These are phyloP conservation scores for Palythoa heliodiscus DNA, from an alignment of 92 coral and sea anemone species.

Conservation along the genomic window DNA sequence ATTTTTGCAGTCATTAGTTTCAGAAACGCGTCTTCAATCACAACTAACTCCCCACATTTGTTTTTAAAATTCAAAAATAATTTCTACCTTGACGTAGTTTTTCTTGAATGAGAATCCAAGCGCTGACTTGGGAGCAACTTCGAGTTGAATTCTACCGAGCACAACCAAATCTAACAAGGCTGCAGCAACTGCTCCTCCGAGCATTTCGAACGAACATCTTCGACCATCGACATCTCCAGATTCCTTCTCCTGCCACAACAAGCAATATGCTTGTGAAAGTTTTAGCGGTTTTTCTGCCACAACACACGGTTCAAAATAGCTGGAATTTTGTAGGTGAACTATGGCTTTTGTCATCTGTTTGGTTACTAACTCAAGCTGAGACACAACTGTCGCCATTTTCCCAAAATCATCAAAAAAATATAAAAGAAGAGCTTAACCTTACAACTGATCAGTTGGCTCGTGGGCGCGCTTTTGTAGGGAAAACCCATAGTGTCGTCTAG, in stretches of 20 bases:
- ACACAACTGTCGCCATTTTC: slow-evolving; percentile 21
- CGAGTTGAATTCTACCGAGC: slow-evolving; percentile 50
- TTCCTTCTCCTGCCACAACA: slow-evolving; percentile 57
- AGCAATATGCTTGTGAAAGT: slow-evolving; percentile 57
- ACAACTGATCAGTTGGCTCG: background rate
- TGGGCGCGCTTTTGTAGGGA: background rate
- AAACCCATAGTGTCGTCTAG: background rate
- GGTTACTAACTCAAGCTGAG: slow-evolving; percentile 32
- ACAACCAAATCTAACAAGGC: slow-evolving; percentile 53
- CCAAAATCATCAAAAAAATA: background rate
- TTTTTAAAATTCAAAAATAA: background rate
- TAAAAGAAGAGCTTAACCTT: background rate
- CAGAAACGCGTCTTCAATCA: background rate
- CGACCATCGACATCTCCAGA: slow-evolving; percentile 57
- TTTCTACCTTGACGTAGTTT: slow-evolving; percentile 51
- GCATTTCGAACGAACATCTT: slow-evolving; percentile 40
- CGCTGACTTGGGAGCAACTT: slow-evolving; percentile 55
- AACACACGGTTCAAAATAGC: slow-evolving; percentile 44
- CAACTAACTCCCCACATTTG: background rate
- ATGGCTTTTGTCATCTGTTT: slow-evolving; percentile 49
- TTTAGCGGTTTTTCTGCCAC: slow-evolving; percentile 36
- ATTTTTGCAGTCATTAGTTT: background rate
- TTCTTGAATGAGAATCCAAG: slow-evolving; percentile 50
- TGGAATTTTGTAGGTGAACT: slow-evolving; percentile 42
- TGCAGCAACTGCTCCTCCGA: slow-evolving; percentile 62